Evolutionary conservation across 2,888 invertebrate species (phyloP).

Genomic region (Euplagia quadripunctaria): DNA sequence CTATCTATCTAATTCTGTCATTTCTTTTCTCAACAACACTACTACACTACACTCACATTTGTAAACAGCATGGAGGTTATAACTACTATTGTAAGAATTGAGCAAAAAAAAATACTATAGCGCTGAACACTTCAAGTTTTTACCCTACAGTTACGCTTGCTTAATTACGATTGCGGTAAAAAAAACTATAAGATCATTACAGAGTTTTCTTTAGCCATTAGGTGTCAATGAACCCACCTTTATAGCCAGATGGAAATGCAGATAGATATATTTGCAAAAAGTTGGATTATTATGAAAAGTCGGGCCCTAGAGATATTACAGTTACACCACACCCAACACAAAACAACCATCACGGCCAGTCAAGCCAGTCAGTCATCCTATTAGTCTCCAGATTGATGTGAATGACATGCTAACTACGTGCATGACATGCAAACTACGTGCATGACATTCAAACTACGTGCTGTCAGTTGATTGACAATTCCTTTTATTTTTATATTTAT

Average conservation of each 20-base stretch:
- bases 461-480: too few relatives aligned
- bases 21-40: neutral
- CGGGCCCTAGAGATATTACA: neutral
- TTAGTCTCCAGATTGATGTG: too few relatives aligned
- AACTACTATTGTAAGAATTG: neutral
- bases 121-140: slow-evolving; percentile 5
- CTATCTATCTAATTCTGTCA: neutral
- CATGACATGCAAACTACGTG: too few relatives aligned
- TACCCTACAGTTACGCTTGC: slow-evolving; percentile 18
- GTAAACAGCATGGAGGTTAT: neutral
- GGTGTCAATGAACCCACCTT: slow-evolving; percentile 16
- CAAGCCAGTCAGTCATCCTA: too few relatives aligned
- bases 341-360: neutral
- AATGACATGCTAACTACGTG: too few relatives aligned
- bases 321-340: too few relatives aligned
- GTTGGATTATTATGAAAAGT: neutral
- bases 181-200: slow-evolving; percentile 14
- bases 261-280: neutral
- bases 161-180: slow-evolving; percentile 11
- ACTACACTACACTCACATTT: neutral
- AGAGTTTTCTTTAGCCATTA: slow-evolving; percentile 13
- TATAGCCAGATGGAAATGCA: neutral
- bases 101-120: slow-evolving; percentile 9
- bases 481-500: too few relatives aligned
- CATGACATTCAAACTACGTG: too few relatives aligned